A percentile compares a stretch with the other conserved stretches of the same genome.
Evolutionary conservation across 1,140 invertebrate genomes (phyloP).

Genomic region (Drosophila arizonae): DNA sequence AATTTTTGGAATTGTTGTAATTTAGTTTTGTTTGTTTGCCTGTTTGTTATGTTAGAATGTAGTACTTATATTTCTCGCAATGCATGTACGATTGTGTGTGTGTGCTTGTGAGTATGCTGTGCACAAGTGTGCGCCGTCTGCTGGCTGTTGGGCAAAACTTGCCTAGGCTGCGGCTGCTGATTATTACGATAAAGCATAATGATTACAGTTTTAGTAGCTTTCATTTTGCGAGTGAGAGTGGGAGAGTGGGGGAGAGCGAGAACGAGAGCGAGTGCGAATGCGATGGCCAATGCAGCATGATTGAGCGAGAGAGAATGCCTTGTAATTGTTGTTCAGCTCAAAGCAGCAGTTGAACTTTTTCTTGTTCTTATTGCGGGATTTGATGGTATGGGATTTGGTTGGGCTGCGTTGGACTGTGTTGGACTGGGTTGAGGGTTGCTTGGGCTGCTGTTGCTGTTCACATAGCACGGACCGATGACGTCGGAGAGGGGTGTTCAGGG

Average conservation of each 20-base stretch:
- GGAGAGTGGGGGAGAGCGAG: slow-evolving; percentile 16
- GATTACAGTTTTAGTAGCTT: slow-evolving; percentile 80
- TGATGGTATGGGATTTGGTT: slow-evolving; percentile 26
- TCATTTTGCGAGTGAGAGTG: slow-evolving; percentile 26
- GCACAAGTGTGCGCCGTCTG: slow-evolving; percentile 51
- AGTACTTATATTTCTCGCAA: slow-evolving; percentile 36
- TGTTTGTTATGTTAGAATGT: slow-evolving; percentile 68
- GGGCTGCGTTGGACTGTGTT: slow-evolving; percentile 16
- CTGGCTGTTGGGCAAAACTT: slow-evolving; percentile 46
- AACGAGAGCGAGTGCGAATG: not conserved
- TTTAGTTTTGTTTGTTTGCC: slow-evolving; percentile 80
- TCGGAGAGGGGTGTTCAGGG: slow-evolving; percentile 33
- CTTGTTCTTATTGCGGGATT: slow-evolving; percentile 52
- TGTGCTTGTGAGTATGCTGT: slow-evolving; percentile 39
- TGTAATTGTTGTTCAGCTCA: slow-evolving; percentile 64
- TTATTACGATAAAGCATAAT: slow-evolving; percentile 80
- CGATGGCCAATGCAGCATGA: slow-evolving; percentile 16
- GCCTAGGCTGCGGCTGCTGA: slow-evolving; percentile 64
- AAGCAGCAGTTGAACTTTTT: slow-evolving; percentile 72
- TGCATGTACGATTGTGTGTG: slow-evolving; percentile 12
- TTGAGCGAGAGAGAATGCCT: slow-evolving; percentile 40
- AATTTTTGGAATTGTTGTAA: slow-evolving; percentile 81
- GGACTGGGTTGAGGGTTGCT: slow-evolving; percentile 27
- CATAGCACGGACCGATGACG: not conserved
- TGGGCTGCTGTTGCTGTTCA: not conserved